Percentiles rank a stretch among this genome's conserved stretches.
Evolutionary conservation across 1,140 invertebrate species (phyloP).

Genomic region (Phortica variegata): DNA sequence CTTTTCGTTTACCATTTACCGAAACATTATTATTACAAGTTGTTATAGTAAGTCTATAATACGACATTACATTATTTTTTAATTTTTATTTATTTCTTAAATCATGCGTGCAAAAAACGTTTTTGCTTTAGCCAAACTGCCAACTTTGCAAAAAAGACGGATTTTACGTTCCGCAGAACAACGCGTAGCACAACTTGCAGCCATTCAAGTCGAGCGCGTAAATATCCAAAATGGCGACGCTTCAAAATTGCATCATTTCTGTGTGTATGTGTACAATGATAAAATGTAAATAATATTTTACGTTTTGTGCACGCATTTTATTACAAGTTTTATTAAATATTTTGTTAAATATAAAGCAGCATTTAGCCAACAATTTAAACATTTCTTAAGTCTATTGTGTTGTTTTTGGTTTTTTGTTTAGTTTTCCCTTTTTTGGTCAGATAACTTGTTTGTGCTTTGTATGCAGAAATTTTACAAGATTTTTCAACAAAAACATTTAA

Average conservation of each 20-base stretch:
- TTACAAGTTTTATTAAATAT: no score
- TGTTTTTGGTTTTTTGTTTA: background rate
- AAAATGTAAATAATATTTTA: background rate
- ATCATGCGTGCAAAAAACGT: background rate
- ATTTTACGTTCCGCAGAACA: constrained; percentile 44
- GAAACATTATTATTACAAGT: constrained; percentile 20
- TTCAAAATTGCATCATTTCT: constrained; percentile 21
- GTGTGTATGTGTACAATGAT: constrained; percentile 10
- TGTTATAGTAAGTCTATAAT: constrained; percentile 6
- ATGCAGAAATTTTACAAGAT: constrained; percentile 14
- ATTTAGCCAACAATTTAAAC: no score
- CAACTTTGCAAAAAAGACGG: constrained; percentile 5
- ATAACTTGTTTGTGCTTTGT: constrained; percentile 35
- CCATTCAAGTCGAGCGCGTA: constrained; percentile 51
- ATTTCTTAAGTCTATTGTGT: no score
- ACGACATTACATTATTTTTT: background rate
- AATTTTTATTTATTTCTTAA: constrained; percentile 4
- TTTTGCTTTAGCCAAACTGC: constrained; percentile 4
- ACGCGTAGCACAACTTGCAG: constrained; percentile 49
- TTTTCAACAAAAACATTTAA: no score
- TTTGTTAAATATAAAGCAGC: no score
- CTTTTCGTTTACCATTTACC: background rate
- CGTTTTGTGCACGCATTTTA: constrained; percentile 22
- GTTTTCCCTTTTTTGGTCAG: constrained; percentile 53
- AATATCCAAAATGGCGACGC: constrained; percentile 29